phyloP scores from a whole-genome alignment of 53 echinoderm and acorn worm genomes.

The Echinarachnius parma region DNA sequence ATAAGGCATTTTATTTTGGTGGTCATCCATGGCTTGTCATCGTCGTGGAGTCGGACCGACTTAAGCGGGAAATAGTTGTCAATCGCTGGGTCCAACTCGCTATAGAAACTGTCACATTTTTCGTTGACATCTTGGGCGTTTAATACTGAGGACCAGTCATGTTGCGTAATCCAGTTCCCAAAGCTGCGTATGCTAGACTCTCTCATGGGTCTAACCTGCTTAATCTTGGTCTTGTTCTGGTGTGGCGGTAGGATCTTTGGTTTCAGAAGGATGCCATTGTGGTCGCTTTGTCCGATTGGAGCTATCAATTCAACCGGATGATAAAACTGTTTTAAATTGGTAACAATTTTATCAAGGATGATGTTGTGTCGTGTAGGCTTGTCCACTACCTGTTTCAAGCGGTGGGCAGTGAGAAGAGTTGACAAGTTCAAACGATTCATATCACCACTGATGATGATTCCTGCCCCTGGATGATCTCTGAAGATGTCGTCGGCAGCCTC shows the following conservation, averaged over 20 bases:
- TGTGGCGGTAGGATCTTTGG: neutral
- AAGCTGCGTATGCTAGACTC: constrained; percentile 13
- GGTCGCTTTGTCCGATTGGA: constrained; percentile 18
- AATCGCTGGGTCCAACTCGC: neutral
- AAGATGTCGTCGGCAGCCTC: constrained; percentile 13
- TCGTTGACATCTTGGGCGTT: neutral
- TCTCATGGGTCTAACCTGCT: constrained; percentile 11
- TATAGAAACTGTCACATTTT: constrained; percentile 14
- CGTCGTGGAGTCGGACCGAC: neutral
- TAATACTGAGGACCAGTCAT: constrained; percentile 11
- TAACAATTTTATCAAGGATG: constrained; percentile 18
- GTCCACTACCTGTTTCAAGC: constrained; percentile 19
- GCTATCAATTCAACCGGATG: constrained; percentile 5
- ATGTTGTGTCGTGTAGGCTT: constrained; percentile 4
- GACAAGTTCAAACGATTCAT: constrained; percentile 12
- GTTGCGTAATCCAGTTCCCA: constrained; percentile 11
- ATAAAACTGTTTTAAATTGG: constrained; percentile 2
- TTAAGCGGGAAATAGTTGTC: neutral
- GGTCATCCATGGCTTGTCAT: constrained; percentile 28
- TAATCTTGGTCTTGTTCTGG: neutral
- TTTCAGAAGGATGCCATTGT: constrained; percentile 13
- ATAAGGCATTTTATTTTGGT: constrained; percentile 12
- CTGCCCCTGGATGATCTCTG: constrained; percentile 8
- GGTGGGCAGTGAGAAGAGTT: constrained; percentile 5
- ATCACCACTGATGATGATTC: constrained; percentile 14